phyloP scores from a whole-genome alignment of 2,113 vertebrate species.

The Gavialis gangeticus region DNA sequence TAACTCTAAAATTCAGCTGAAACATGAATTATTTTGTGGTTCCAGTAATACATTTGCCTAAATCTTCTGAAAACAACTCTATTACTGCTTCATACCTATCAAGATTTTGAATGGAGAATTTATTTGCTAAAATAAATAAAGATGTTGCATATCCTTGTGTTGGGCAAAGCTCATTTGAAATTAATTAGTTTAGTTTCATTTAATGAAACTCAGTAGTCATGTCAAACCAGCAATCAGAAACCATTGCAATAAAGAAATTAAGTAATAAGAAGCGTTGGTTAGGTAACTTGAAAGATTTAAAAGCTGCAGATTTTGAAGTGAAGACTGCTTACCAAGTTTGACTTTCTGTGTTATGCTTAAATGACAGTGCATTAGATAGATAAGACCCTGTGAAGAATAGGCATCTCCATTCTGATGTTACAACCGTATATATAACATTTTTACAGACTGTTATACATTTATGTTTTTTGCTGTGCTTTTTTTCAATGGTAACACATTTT shows the following conservation, averaged over 20 bases:
- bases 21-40: background rate
- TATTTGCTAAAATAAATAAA: background rate
- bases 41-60: background rate
- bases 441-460: background rate
- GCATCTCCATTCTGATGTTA: background rate
- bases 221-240: background rate
- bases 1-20: background rate
- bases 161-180: background rate
- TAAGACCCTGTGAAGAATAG: background rate
- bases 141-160: background rate
- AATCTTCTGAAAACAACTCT: background rate
- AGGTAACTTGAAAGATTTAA: background rate
- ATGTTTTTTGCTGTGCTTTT: background rate
- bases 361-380: no score
- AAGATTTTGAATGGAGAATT: background rate
- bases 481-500: background rate
- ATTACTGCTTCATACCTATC: background rate
- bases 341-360: background rate
- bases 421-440: background rate
- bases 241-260: background rate
- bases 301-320: background rate
- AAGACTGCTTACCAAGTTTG: background rate
- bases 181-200: rapidly evolving
- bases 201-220: background rate
- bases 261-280: background rate